Evolutionary conservation across 2,888 invertebrate genomes (phyloP).

Genomic region (Drosophila atripex): DNA sequence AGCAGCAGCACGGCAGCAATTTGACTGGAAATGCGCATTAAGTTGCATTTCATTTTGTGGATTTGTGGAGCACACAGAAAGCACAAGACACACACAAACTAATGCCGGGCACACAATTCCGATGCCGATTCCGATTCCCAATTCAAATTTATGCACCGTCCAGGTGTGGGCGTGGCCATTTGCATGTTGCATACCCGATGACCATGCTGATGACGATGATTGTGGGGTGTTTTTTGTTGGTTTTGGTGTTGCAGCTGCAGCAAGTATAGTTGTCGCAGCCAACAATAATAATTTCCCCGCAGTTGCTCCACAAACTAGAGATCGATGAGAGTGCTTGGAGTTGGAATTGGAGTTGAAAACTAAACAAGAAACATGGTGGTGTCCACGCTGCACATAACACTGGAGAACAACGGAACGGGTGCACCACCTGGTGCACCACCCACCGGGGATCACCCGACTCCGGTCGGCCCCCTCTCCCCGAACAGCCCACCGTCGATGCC

Average conservation of each 20-base stretch:
- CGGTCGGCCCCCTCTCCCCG: not conserved
- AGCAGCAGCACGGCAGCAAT: slow-evolving; percentile 29
- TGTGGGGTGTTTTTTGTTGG: slow-evolving; percentile 6
- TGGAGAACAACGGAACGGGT: slow-evolving; percentile 62
- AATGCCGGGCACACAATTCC: not conserved
- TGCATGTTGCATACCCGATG: slow-evolving; percentile 38
- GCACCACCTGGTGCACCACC: not conserved
- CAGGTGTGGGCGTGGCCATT: slow-evolving; percentile 41
- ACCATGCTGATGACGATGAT: not conserved
- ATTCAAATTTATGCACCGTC: slow-evolving; percentile 64
- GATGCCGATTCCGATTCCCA: slow-evolving; percentile 19
- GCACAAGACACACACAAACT: not conserved
- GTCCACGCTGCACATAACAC: slow-evolving; percentile 79
- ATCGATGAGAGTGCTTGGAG: slow-evolving; percentile 1
- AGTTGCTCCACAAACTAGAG: not conserved
- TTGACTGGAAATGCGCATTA: slow-evolving; percentile 68
- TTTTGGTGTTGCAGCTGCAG: slow-evolving; percentile 23
- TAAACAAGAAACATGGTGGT: slow-evolving; percentile 73
- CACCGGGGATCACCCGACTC: slow-evolving; percentile 1
- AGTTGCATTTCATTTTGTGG: slow-evolving; percentile 55
- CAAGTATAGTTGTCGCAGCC: slow-evolving; percentile 3
- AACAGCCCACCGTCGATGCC: slow-evolving; percentile 11
- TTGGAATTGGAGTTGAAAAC: not conserved
- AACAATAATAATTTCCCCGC: slow-evolving; percentile 10
- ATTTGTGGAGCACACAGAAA: slow-evolving; percentile 26